Base-by-base conservation (phyloP, 2,888 invertebrate species). In the Thereva nobilitata region DNA sequence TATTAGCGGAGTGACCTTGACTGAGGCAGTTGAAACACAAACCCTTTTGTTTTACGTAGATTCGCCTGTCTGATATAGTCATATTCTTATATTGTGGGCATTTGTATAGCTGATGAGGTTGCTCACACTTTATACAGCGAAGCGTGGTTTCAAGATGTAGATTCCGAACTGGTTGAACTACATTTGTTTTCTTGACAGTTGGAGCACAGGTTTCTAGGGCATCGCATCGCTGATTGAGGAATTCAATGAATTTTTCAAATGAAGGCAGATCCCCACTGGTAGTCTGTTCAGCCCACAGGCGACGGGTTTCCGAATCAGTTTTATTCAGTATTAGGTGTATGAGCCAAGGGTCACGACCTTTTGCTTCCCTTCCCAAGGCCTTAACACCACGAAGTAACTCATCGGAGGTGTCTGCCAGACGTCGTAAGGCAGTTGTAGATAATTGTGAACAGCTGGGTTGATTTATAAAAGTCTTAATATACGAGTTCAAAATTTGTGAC, bases 1-100 rank as follows among this genome's bases (percentile, higher is more conserved):
- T 42, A 9, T 42, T 23, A 8, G 42, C 55, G 23, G 55, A n/a
- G n/a, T 56, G 53, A 10, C 53, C 53, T 9, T 7, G 5, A 10
- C 44, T 9, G 8, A 61, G 50, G 9, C 61, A 61, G 49, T 61
- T 61, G n/a, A 61, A 61, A 5, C 47, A 61, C n/a, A 61, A n/a
- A 47, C 4, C 38, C 4, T n/a, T 49, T 61, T 10, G n/a, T 10
- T n/a, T 49, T n/a, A n/a, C 49, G 10, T 9, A 49, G n/a, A 6
- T 40, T 35, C 49, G 10, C 5, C 44, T n/a, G 4, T 35, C 37
- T 40, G 10, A 5, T 37, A 42, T 35, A 12, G 34, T 34, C 61
- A 49, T 47, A 8, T 47, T 9, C n/a, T 59, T 59, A 10, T 37
- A 59, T n/a, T 47, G 34, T 12, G 45, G 38, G 44, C 45, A 59